These are phyloP conservation scores for Asarcornis scutulata DNA, from an alignment of 2,113 vertebrate species.

Conservation along the genomic window DNA sequence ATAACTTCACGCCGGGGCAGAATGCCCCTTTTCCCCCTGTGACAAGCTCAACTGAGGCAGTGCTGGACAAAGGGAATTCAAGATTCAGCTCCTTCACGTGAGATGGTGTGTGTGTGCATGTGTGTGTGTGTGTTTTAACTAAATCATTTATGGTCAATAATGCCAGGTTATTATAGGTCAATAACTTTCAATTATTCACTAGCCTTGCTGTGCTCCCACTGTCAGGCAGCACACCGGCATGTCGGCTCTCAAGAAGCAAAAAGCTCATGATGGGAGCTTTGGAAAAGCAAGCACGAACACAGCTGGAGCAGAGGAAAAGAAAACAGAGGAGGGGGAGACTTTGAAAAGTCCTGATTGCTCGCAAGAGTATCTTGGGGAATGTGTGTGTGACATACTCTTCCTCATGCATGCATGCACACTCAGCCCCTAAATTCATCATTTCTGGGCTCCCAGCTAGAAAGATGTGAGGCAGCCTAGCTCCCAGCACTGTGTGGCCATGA, in stretches of 20 bases:
- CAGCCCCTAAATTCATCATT: neutral
- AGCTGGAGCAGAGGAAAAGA: conserved; percentile 40
- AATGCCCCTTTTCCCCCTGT: neutral
- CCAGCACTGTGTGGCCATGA: neutral
- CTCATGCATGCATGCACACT: neutral
- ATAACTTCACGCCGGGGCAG: neutral
- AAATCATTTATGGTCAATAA: conserved; percentile 78
- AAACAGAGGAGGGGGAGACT: neutral
- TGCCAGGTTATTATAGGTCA: conserved; percentile 73
- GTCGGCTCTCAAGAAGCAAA: conserved; percentile 60
- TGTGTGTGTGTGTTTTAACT: conserved; percentile 41
- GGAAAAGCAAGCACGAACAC: conserved; percentile 58
- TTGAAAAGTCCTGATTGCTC: conserved; percentile 26
- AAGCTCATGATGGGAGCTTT: conserved; percentile 62
- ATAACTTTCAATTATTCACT: conserved; percentile 77
- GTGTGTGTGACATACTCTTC: neutral
- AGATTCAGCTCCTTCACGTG: conserved; percentile 47
- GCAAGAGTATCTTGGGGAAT: neutral
- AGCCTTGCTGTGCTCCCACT: conserved; percentile 58
- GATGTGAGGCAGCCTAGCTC: neutral
- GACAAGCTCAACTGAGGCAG: neutral
- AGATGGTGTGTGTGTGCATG: neutral
- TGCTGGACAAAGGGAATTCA: conserved; percentile 22
- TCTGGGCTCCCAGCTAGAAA: neutral
- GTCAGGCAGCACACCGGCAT: conserved; percentile 45